Base-by-base conservation (phyloP, 2,797 vertebrate genomes). In the Liparis tanakae region DNA sequence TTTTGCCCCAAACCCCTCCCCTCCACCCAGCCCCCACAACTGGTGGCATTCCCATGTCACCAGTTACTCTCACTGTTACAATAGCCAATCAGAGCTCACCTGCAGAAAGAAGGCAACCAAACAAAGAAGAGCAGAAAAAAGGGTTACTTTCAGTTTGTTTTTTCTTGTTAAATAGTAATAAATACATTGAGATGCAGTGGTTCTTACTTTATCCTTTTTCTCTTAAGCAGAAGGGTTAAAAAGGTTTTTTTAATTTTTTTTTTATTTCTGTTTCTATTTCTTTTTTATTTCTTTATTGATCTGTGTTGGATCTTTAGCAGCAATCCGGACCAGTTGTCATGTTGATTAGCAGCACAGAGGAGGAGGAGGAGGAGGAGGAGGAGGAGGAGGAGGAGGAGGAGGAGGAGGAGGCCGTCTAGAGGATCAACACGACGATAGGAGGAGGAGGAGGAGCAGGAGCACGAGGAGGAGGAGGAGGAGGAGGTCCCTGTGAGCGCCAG, bases 171-270 rank as follows among this genome's bases (percentile, higher is more conserved):
- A 95, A 95, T 95, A 95, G 94, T 95, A 95, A 95, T 95, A 95
- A 95, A 95, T 95, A 95, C 94, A 95, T 95, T 93, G 90, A 95
- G 94, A 95, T 95, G 95, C 94, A 95, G 94, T 95, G 94, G 93
- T 94, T 95, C 89, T 92, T 94, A 93, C 90, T 94, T 94, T 92
- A 91, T 92, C 87, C 81, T 91, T 94, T 30, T 94, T 94, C 93
- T 95, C 93, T 94, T 93, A 94, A 95, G 94, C 94, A 93, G 93
- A 94, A 94, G 93, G 94, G 93, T 95, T 95, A 93, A 94, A 95
- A 95, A 94, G 94, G 94, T 94, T 60, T 60, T 62, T 53, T 53
- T 22, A 13, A 48, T 50, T 94, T 91, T 90, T 88, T 90, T 84
- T 30, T 4, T 67, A 77, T 88, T 90, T 91, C 76, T 90, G 84